Evolutionary conservation across 1,140 invertebrate genomes (phyloP), one percentile per base, ranked within the genome.

Genomic region (Sycobia sp.): DNA sequence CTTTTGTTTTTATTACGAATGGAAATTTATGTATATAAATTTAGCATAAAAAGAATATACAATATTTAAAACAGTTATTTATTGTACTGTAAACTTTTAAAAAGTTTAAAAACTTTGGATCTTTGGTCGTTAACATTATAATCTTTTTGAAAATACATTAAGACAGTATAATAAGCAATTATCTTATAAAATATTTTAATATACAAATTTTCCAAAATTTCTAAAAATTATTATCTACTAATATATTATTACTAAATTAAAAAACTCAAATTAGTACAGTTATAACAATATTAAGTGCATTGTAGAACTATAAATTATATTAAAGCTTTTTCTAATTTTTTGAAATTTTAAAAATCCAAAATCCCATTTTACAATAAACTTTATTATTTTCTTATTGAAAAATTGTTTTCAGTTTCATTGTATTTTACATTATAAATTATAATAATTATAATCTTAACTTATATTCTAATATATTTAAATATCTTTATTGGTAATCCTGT

Each of bases 101-200:
- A 70, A 67, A 63, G 51, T 66, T 66, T 65, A 66, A 70, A 77
- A 77, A 75, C 71, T 54, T 73, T 73, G 61, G 74, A 76, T 81
- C 79, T 81, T 81, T 81, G 79, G 79, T 81, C 76, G 76, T 81
- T 80, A 80, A 78, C 43, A 70, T 75, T 79, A 80, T 70, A 66
- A 69, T 70, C 67, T 66, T 65, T 41, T 57, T 65, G 32, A 34
- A 57, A 53, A 62, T 46, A 61, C 10, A 36, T 5, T 38, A 50
- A 55, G 14, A 54, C 36, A n/a, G 16, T 22, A 47, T 39, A n/a
- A n/a, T n/a, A n/a, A n/a, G n/a, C n/a, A n/a, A n/a, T n/a, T n/a
- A n/a, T n/a, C n/a, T 49, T 2, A 55, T 46, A 25, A 36, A 43
- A 36, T 16, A 61, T 22, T 43, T 51, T 34, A 46, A 25, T 16